Percentiles rank a stretch among this genome's conserved stretches.
phyloP scores from a whole-genome alignment of 2,888 invertebrate species.

The Mesorhabditis sp. region DNA sequence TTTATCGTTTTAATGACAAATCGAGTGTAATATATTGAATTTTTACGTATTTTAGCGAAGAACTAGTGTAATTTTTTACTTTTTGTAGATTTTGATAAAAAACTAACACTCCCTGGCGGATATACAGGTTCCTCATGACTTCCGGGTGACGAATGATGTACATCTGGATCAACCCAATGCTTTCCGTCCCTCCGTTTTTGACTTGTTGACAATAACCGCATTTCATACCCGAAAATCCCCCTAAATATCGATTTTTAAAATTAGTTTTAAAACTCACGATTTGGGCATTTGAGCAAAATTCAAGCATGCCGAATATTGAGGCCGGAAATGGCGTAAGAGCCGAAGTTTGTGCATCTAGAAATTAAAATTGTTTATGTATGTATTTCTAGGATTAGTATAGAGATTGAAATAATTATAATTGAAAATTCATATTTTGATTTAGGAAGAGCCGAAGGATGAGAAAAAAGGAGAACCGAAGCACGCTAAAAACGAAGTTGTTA shows the following conservation, averaged over 20 bases:
- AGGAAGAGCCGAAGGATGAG: neutral
- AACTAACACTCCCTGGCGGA: conserved; percentile 5
- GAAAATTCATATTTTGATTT: neutral
- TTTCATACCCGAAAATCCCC: too few relatives aligned
- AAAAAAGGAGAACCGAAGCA: neutral
- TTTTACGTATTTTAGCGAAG: neutral
- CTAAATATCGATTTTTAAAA: too few relatives aligned
- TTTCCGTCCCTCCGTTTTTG: neutral
- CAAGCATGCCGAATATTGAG: too few relatives aligned
- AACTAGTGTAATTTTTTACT: neutral
- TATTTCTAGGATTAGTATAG: neutral
- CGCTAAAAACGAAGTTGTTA: too few relatives aligned
- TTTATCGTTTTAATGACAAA: neutral
- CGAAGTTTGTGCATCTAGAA: neutral
- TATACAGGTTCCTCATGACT: neutral
- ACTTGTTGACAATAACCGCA: too few relatives aligned
- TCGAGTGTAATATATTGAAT: neutral
- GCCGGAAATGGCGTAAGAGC: neutral
- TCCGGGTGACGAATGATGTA: neutral
- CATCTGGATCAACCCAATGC: neutral
- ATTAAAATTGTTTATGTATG: neutral
- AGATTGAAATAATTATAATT: too few relatives aligned
- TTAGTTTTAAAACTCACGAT: too few relatives aligned
- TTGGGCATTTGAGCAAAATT: too few relatives aligned
- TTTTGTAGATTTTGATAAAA: neutral